Percentiles rank a stretch among this genome's conserved stretches.
These are phyloP conservation scores for Clarias macrocephalus DNA, from an alignment of 2,113 vertebrate species.

Conservation along the genomic window DNA sequence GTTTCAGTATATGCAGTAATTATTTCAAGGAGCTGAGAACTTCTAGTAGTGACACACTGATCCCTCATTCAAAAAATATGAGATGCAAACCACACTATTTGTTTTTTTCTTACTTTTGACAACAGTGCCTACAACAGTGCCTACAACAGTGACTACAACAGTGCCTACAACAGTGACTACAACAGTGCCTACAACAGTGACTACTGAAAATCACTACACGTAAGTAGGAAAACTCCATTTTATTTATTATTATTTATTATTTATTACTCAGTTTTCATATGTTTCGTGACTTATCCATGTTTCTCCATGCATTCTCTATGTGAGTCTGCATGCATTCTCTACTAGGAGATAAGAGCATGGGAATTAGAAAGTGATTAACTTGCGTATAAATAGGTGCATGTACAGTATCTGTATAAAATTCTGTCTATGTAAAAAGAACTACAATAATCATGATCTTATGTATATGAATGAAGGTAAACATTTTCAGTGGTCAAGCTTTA, in stretches of 20 bases:
- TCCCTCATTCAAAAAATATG: neutral
- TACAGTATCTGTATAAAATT: too few relatives aligned
- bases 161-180: too few relatives aligned
- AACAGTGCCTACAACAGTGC: neutral
- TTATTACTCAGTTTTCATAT: neutral
- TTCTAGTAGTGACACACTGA: constrained; percentile 1
- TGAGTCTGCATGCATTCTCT: too few relatives aligned
- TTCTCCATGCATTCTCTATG: neutral
- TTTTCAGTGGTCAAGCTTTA: too few relatives aligned
- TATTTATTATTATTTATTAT: too few relatives aligned
- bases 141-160: too few relatives aligned
- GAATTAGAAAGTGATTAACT: neutral
- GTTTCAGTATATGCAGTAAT: too few relatives aligned
- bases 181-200: too few relatives aligned
- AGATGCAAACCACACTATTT: neutral
- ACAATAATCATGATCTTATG: too few relatives aligned
- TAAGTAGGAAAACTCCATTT: neutral
- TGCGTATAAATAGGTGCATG: too few relatives aligned
- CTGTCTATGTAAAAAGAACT: too few relatives aligned
- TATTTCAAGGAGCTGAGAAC: too few relatives aligned
- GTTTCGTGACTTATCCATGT: neutral
- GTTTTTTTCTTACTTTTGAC: neutral
- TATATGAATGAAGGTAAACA: neutral
- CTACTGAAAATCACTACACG: neutral
- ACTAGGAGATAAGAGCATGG: neutral